Conservation (phyloP, 53 echinoderm and acorn worm species). For the Echinometra lucunter region DNA sequence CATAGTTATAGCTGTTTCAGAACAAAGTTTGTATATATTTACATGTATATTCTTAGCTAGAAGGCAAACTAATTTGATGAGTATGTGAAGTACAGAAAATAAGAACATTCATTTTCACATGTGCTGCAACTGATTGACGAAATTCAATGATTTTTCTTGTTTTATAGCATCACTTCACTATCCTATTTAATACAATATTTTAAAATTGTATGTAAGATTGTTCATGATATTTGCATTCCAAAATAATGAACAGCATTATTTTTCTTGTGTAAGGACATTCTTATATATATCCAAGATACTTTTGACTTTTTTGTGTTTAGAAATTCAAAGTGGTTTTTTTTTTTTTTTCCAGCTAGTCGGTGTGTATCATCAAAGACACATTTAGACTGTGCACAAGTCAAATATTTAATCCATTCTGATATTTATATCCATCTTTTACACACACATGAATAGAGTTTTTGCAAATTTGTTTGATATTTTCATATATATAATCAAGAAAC, state of each 20-base stretch:
- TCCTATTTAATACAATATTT: not conserved
- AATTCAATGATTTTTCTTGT: not conserved
- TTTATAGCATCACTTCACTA: not conserved
- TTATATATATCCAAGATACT: not conserved
- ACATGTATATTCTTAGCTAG: not conserved
- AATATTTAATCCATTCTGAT: not conserved
- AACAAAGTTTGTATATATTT: not conserved
- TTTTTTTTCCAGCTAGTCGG: no score
- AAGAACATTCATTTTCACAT: not conserved
- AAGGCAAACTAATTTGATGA: not conserved
- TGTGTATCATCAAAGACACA: not conserved
- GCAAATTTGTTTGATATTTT: not conserved
- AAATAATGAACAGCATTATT: not conserved
- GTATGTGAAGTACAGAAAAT: not conserved
- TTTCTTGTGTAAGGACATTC: not conserved
- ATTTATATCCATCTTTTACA: not conserved
- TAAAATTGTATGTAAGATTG: not conserved
- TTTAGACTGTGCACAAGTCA: not conserved
- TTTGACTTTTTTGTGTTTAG: no score
- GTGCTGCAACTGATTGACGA: not conserved
- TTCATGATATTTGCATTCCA: not conserved
- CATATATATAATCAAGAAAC: not conserved
- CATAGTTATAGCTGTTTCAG: not conserved
- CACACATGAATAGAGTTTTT: not conserved
- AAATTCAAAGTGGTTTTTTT: no score